phyloP scores from a whole-genome alignment of 1,140 invertebrate species.

The Plutomurus gul region DNA sequence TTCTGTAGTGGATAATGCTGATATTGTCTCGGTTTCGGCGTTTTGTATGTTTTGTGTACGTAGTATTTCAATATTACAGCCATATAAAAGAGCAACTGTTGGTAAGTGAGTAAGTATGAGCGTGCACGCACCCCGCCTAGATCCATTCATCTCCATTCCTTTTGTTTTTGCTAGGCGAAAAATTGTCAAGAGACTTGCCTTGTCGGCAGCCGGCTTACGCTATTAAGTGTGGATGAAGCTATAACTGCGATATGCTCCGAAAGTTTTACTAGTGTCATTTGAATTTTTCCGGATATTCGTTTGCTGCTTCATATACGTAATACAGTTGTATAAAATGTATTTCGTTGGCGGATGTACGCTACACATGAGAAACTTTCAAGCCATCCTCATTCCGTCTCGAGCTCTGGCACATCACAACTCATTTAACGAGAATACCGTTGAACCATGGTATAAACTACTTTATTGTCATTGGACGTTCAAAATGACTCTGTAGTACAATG shows the following conservation, averaged over 20 bases:
- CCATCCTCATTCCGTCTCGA: not conserved
- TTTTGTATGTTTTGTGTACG: too few relatives aligned
- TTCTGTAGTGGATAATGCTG: too few relatives aligned
- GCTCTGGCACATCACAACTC: not conserved
- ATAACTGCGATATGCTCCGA: not conserved
- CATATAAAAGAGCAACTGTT: too few relatives aligned
- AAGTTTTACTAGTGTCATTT: not conserved
- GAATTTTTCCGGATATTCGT: not conserved
- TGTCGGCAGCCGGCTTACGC: conserved; percentile 1
- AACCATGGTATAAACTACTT: not conserved
- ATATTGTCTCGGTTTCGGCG: too few relatives aligned
- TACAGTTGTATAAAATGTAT: not conserved
- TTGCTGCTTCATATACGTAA: too few relatives aligned
- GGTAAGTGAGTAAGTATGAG: too few relatives aligned
- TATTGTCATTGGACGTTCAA: not conserved
- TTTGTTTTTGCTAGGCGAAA: not conserved
- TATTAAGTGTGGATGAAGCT: not conserved
- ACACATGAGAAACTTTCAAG: not conserved
- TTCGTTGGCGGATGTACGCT: not conserved
- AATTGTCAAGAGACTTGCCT: conserved; percentile 23
- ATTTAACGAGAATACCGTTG: not conserved
- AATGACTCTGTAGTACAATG: too few relatives aligned
- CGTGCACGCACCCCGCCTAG: too few relatives aligned
- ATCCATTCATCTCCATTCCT: conserved; percentile 15
- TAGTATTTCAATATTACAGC: too few relatives aligned